phyloP scores from a whole-genome alignment of 2,888 invertebrate genomes.

The Tyria jacobaeae region DNA sequence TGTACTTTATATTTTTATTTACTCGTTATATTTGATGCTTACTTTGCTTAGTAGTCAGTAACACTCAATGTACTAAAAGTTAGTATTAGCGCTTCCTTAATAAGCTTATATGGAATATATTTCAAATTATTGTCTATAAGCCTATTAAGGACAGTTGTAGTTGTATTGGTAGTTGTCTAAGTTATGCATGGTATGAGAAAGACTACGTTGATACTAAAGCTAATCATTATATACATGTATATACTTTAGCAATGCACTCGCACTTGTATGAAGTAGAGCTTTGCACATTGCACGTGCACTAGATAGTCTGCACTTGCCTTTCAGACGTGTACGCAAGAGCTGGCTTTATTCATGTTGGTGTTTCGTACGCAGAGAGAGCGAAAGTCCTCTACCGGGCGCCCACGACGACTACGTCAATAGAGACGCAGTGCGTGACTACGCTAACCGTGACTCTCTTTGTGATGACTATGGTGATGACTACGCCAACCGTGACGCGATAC shows the following conservation, averaged over 20 bases:
- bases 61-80: neutral
- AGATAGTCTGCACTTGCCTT: conserved; percentile 69
- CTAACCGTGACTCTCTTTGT: conserved; percentile 79
- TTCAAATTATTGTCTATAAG: neutral
- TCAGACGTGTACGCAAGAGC: conserved; percentile 74
- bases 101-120: neutral
- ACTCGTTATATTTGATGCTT: neutral
- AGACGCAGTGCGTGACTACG: conserved; percentile 79
- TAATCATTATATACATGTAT: neutral
- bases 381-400: conserved; percentile 75
- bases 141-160: too few species aligned
- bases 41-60: neutral
- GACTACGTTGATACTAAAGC: neutral
- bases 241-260: conserved; percentile 8
- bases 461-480: conserved; percentile 84
- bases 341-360: conserved; percentile 83
- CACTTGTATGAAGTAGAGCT: conserved; percentile 36
- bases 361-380: conserved; percentile 84
- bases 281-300: conserved; percentile 64
- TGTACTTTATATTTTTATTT: neutral
- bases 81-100: neutral
- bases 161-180: neutral
- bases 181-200: neutral
- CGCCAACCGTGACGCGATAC: conserved; percentile 82
- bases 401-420: conserved; percentile 83